phyloP scores from a whole-genome alignment of 2,797 vertebrate species.

The Alosa sapidissima region DNA sequence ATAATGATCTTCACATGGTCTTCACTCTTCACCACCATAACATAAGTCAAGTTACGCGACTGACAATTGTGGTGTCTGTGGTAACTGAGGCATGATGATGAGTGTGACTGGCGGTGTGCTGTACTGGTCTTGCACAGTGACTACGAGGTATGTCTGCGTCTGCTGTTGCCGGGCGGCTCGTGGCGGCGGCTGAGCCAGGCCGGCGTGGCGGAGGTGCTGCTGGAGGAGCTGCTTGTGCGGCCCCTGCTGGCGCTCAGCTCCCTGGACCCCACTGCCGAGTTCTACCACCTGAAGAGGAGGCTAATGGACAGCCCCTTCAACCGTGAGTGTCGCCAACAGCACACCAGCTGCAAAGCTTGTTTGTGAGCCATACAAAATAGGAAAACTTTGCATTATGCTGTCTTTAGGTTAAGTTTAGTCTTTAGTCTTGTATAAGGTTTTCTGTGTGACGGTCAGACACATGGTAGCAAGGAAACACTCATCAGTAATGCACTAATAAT shows the following conservation, averaged over 20 bases:
- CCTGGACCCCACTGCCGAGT: conserved; percentile 69
- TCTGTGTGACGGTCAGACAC: no score
- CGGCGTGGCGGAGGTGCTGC: conserved; percentile 70
- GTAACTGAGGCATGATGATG: neutral
- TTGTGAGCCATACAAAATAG: no score
- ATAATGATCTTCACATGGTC: neutral
- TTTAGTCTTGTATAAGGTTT: no score
- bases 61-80: neutral
- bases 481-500: no score
- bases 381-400: no score
- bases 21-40: neutral
- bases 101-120: neutral
- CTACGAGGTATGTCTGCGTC: conserved; percentile 62
- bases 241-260: conserved; percentile 68
- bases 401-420: no score
- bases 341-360: neutral
- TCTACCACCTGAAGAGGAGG: conserved; percentile 74
- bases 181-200: conserved; percentile 60
- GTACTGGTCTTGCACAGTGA: conserved; percentile 65
- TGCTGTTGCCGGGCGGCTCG: conserved; percentile 65
- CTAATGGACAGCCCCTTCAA: conserved; percentile 82
- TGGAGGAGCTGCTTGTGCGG: conserved; percentile 81
- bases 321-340: conserved; percentile 63
- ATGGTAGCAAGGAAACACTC: no score
- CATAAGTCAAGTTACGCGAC: neutral